Conservation (phyloP, 2,888 invertebrate genomes). For the Cantharis rustica region DNA sequence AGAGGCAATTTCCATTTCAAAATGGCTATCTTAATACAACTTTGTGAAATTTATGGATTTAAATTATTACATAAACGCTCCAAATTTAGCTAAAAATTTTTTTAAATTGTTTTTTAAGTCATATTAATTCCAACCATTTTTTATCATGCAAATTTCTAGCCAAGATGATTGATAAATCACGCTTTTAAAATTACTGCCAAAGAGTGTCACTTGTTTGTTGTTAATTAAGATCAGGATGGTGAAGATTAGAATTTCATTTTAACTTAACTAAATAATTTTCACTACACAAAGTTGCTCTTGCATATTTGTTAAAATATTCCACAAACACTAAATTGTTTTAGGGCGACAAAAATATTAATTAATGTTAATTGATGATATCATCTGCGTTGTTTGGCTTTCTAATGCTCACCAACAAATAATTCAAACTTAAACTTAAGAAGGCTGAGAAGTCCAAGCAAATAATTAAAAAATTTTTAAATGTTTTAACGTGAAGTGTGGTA, state of each 20-base stretch:
- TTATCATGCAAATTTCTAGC: neutral
- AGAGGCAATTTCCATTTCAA: slow-evolving; percentile 20
- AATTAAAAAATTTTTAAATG: too few relatives aligned
- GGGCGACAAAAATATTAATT: neutral
- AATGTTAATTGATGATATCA: neutral
- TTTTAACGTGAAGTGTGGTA: too few relatives aligned
- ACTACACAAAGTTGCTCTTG: neutral
- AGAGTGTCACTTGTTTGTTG: neutral
- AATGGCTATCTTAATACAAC: slow-evolving; percentile 15
- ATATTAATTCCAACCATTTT: neutral
- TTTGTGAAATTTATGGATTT: slow-evolving; percentile 24
- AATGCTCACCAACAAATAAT: neutral
- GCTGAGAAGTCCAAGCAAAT: too few relatives aligned
- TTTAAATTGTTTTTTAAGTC: neutral
- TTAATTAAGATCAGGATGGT: neutral
- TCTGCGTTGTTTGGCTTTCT: neutral
- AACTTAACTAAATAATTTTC: neutral
- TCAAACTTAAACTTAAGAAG: neutral
- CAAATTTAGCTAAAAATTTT: neutral
- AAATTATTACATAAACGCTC: slow-evolving; percentile 14
- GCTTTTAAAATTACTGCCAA: neutral
- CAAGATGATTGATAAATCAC: neutral
- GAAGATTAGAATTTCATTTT: neutral
- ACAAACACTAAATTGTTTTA: neutral
- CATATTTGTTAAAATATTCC: neutral